Percentiles rank a stretch among this genome's conserved stretches.
Conservation (phyloP, 2,113 vertebrate species). For the Sinocyclocheilus anophthalmus region DNA sequence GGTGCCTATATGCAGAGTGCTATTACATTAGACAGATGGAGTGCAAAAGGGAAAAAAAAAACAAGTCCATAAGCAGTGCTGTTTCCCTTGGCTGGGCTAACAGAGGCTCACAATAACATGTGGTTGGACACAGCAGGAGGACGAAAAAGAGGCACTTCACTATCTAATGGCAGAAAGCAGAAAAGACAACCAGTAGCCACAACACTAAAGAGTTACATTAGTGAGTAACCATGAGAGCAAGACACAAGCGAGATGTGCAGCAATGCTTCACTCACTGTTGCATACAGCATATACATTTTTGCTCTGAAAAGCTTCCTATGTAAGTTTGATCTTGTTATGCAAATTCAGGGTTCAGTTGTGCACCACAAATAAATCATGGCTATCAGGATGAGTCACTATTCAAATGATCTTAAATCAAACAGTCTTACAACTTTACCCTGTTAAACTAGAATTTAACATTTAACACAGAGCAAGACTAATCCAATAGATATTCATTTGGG, state of each 20-base stretch:
- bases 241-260: not conserved
- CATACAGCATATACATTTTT: not conserved
- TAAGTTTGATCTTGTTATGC: not conserved
- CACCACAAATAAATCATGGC: not conserved
- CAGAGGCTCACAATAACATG: not conserved
- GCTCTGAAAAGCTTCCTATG: not conserved
- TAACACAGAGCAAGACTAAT: not conserved
- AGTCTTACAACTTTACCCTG: not conserved
- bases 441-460: not conserved
- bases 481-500: not conserved
- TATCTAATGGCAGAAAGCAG: not conserved
- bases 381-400: not conserved
- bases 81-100: constrained; percentile 1
- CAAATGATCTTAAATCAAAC: not conserved
- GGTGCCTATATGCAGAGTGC: not conserved
- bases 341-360: not conserved
- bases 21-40: not conserved
- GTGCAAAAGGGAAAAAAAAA: not conserved
- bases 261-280: not conserved
- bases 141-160: not conserved
- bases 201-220: constrained; percentile 20
- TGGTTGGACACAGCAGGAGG: not conserved
- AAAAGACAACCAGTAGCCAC: constrained; percentile 11
- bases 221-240: not conserved
- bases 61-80: not conserved